A percentile compares a stretch with the other conserved stretches of the same genome.
Conservation (phyloP, 2,797 vertebrate genomes). For the Lycodopsis pacificus region DNA sequence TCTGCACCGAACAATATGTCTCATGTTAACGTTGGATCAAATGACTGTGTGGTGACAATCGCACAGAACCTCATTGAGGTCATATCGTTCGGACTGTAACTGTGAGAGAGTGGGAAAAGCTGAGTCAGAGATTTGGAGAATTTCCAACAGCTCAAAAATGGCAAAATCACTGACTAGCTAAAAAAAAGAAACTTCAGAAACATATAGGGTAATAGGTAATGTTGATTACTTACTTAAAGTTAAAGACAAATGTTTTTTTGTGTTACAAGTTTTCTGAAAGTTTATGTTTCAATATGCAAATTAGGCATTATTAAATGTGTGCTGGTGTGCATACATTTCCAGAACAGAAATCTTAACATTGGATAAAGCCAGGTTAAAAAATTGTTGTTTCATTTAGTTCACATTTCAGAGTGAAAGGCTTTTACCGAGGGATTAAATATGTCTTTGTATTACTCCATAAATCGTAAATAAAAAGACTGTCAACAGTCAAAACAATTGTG, state of each 20-base stretch:
- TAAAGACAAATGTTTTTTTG: too few relatives aligned
- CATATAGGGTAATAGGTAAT: background rate
- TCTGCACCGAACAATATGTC: background rate
- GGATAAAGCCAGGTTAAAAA: background rate
- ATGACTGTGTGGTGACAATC: background rate
- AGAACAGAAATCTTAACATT: background rate
- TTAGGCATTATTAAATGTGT: background rate
- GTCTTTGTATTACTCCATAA: background rate
- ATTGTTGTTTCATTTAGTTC: background rate
- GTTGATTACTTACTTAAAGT: background rate
- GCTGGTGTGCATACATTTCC: background rate
- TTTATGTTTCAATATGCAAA: background rate
- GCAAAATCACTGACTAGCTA: background rate
- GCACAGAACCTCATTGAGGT: background rate
- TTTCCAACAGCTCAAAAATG: background rate
- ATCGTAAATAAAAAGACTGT: background rate
- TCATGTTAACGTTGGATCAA: background rate
- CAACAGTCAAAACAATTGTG: background rate
- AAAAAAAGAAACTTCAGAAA: background rate
- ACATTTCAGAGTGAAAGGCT: background rate
- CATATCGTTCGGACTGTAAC: background rate
- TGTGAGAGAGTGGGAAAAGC: background rate
- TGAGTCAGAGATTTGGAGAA: background rate
- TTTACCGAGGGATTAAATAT: background rate
- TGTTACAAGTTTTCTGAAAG: background rate